These are phyloP conservation scores for Anoncus sp. DNA, from an alignment of 2,888 invertebrate genomes.

Conservation along the genomic window DNA sequence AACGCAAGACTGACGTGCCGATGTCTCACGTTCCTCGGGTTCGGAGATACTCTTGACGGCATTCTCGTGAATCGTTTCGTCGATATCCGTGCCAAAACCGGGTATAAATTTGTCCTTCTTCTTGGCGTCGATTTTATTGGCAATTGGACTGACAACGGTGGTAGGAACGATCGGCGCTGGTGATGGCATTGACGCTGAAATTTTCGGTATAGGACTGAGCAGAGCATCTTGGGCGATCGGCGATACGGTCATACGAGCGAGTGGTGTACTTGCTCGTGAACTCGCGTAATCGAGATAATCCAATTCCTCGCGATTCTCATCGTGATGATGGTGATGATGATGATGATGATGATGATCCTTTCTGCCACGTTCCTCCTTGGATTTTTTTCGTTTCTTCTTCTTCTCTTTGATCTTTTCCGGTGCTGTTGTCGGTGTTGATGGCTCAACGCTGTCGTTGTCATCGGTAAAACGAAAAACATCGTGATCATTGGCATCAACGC, in stretches of 20 bases:
- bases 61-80: conserved; percentile 90
- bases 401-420: conserved; percentile 88
- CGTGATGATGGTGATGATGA: conserved; percentile 86
- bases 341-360: conserved; percentile 89
- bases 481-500: conserved; percentile 84
- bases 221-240: conserved; percentile 76
- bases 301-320: conserved; percentile 75
- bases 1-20: conserved; percentile 70
- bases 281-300: conserved; percentile 86
- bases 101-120: conserved; percentile 88
- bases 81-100: conserved; percentile 87
- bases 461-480: conserved; percentile 87
- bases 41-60: conserved; percentile 92
- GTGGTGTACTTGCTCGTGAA: conserved; percentile 83
- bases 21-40: conserved; percentile 79
- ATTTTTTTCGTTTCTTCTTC: conserved; percentile 94
- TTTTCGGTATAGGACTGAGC: conserved; percentile 85
- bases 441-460: conserved; percentile 85
- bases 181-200: conserved; percentile 83
- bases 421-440: conserved; percentile 80
- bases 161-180: conserved; percentile 66
- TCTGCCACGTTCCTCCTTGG: conserved; percentile 90
- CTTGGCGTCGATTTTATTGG: conserved; percentile 81
- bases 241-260: conserved; percentile 76
- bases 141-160: conserved; percentile 56